A percentile compares a stretch with the other conserved stretches of the same genome.
These are phyloP conservation scores for Lamellibrachia columna DNA, from an alignment of 2,888 invertebrate species.

Conservation along the genomic window DNA sequence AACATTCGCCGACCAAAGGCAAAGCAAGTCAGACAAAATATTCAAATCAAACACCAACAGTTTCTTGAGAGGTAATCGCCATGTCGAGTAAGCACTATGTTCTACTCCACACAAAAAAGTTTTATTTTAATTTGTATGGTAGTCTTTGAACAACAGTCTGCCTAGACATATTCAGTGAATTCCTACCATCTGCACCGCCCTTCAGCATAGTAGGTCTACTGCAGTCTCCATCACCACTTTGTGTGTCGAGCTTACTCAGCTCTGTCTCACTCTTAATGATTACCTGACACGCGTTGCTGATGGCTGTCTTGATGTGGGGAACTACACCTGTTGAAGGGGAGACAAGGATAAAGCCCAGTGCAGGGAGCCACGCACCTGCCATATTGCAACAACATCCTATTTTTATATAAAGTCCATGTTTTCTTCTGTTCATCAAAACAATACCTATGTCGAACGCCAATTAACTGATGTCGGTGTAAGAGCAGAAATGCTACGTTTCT, in stretches of 20 bases:
- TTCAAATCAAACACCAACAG: too few relatives aligned
- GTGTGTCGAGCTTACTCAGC: constrained; percentile 74
- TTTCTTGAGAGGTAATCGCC: too few relatives aligned
- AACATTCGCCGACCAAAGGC: too few relatives aligned
- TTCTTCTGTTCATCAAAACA: too few relatives aligned
- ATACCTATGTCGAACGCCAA: too few relatives aligned
- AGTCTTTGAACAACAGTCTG: background rate
- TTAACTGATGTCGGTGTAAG: too few relatives aligned
- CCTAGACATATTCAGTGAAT: background rate
- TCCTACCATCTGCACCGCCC: constrained; percentile 54
- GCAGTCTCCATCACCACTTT: constrained; percentile 80
- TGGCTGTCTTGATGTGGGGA: constrained; percentile 31
- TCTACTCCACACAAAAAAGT: background rate
- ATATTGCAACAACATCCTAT: too few relatives aligned
- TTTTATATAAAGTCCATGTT: too few relatives aligned
- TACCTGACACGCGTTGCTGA: constrained; percentile 64
- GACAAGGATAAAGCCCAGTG: background rate
- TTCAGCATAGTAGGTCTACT: constrained; percentile 73
- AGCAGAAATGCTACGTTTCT: too few relatives aligned
- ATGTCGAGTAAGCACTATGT: too few relatives aligned
- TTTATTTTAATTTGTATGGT: background rate
- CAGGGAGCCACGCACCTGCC: too few relatives aligned
- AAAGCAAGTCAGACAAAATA: too few relatives aligned
- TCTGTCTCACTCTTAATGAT: constrained; percentile 73
- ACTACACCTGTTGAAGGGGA: background rate